These are phyloP conservation scores for Pristionchus japonicus DNA, from an alignment of 2,888 invertebrate species.

Conservation along the genomic window DNA sequence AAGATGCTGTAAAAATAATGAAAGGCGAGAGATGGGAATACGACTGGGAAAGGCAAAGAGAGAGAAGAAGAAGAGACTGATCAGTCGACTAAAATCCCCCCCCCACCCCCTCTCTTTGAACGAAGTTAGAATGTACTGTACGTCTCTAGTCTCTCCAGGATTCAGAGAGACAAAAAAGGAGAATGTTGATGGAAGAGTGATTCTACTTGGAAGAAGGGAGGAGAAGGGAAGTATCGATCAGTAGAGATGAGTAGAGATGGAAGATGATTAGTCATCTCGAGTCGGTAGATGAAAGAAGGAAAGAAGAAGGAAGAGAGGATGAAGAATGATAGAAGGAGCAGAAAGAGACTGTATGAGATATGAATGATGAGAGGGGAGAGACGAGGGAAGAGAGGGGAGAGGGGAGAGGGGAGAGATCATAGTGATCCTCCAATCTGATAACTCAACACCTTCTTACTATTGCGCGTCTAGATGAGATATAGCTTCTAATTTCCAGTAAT, in stretches of 20 bases:
- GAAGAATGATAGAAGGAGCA: not conserved
- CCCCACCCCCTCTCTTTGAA: too few relatives aligned
- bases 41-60: conserved; percentile 43
- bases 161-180: not conserved
- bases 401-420: not conserved
- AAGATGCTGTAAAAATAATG: conserved; percentile 44
- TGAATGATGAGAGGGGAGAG: not conserved
- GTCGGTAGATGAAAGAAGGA: conserved; percentile 40
- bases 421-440: not conserved
- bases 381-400: not conserved
- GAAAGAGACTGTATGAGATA: not conserved
- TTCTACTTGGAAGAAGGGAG: not conserved
- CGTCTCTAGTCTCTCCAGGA: too few relatives aligned
- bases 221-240: conserved; percentile 3
- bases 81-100: not conserved
- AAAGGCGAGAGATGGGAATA: conserved; percentile 33
- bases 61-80: not conserved
- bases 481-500: not conserved
- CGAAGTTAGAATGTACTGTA: not conserved
- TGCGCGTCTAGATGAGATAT: not conserved
- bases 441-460: not conserved
- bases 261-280: conserved; percentile 37
- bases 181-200: not conserved
- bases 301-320: not conserved
- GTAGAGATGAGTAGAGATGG: conserved; percentile 32